Evolutionary conservation across 2,797 vertebrate species (phyloP).

Genomic region (Craterocephalus amniculus): DNA sequence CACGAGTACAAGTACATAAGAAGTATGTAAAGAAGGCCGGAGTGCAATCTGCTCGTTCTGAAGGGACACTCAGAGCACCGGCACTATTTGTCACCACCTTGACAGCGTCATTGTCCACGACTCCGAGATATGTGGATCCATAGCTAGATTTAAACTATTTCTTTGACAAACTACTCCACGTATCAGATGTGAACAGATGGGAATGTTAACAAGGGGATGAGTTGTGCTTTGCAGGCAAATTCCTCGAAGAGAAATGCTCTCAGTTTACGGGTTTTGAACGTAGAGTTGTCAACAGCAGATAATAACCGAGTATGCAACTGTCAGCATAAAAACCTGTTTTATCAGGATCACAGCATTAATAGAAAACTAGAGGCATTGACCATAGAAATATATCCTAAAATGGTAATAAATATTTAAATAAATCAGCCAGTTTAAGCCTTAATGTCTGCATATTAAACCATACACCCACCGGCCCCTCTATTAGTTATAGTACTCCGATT

Average conservation of each 20-base stretch:
- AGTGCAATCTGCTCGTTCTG: not conserved
- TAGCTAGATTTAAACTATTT: conserved; percentile 5
- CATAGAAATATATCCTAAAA: not conserved
- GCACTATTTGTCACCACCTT: not conserved
- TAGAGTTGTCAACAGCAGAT: conserved; percentile 27
- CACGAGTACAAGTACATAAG: too few species aligned
- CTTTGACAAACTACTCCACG: conserved; percentile 14
- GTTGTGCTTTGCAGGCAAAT: conserved; percentile 24
- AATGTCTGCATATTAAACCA: too few species aligned
- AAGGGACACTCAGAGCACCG: too few species aligned
- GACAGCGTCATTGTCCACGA: not conserved
- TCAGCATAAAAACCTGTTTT: conserved; percentile 10
- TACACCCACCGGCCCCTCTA: too few species aligned
- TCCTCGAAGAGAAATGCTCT: conserved; percentile 37
- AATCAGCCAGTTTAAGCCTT: too few species aligned
- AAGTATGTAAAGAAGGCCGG: too few species aligned
- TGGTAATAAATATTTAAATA: not conserved
- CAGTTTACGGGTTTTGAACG: conserved; percentile 34
- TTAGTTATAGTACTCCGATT: too few species aligned
- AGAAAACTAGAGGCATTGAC: not conserved
- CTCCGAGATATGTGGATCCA: not conserved
- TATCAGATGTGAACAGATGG: conserved; percentile 49
- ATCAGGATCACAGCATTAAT: not conserved
- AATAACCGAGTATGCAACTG: conserved; percentile 13
- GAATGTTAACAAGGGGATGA: conserved; percentile 38